These are phyloP conservation scores for Antrozous pallidus DNA, from an alignment of 2,797 vertebrate genomes.

Conservation along the genomic window DNA sequence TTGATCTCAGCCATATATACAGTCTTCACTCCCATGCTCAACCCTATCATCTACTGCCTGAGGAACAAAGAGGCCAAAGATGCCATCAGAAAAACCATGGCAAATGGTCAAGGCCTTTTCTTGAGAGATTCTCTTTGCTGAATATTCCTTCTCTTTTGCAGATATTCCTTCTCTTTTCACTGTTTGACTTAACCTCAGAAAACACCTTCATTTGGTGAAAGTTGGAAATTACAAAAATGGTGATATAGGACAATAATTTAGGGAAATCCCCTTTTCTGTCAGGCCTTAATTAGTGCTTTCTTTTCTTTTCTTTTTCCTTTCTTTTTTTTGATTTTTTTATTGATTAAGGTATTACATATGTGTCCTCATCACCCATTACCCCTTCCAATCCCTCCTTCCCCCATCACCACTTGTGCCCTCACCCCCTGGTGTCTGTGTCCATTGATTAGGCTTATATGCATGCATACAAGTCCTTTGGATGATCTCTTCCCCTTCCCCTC, in stretches of 20 bases:
- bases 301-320: no score
- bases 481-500: no score
- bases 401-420: no score
- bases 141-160: conserved; percentile 12
- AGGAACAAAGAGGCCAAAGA: conserved; percentile 77
- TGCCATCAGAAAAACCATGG: conserved; percentile 63
- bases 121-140: conserved; percentile 43
- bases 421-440: no score
- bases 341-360: no score
- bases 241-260: not conserved
- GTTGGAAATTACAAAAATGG: not conserved
- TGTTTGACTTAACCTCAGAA: not conserved
- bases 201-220: not conserved
- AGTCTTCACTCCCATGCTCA: conserved; percentile 72
- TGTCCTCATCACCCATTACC: no score
- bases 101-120: not conserved
- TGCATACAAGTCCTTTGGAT: no score
- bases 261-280: not conserved
- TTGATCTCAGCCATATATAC: conserved; percentile 71
- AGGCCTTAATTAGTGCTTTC: not conserved
- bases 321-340: no score
- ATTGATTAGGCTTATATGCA: no score
- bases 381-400: no score
- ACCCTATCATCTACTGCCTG: conserved; percentile 78
- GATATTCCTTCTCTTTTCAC: not conserved